Evolutionary conservation across 2,888 invertebrate species (phyloP), one percentile per base, ranked within the genome.

Genomic region (Agonopterix arenella): DNA sequence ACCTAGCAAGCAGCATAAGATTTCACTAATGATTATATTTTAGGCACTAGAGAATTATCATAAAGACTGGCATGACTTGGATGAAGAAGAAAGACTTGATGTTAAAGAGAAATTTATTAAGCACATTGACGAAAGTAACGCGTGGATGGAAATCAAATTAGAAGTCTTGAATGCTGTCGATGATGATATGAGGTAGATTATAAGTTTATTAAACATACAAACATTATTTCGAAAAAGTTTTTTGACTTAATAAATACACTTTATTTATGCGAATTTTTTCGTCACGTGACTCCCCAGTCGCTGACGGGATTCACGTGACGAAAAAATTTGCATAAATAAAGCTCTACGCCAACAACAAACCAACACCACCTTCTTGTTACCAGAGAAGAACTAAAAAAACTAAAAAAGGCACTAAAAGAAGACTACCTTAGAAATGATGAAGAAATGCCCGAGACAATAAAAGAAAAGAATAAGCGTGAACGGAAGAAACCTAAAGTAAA

Each of bases 401-500:
- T 85, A 1, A 78, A 71, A 52, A 55, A 50, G 16, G 80, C 84
- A 7, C 57, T 86, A 16, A 73, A 70, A 59, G 57, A 55, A 28
- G 84, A 86, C 48, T 84, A 84, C 49, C 54, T 56, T 50, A 66
- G 51, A 1, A 76, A 71, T n/a, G 69, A 62, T 7, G 64, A 75
- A 54, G 54, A 64, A 54, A 74, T 81, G 70, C 81, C 78, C 1
- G 70, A 76, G 45, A 60, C 62, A 18, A 68, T 74, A 59, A 58
- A 41, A 8, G 76, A 70, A 47, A 62, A 62, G 46, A 64, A 62
- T 48, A 60, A 54, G 2, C 52, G 45, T 48, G 8, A 36, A 36
- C 36, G 10, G n/a, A n/a, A 45, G 36, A 7, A 45, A 2, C 7
- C 28, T 36, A 36, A 9, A 36, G 38, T n/a, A 2, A 38, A 18